Evolutionary conservation across 2,888 invertebrate species (phyloP).

Genomic region (Orthosia cruda): DNA sequence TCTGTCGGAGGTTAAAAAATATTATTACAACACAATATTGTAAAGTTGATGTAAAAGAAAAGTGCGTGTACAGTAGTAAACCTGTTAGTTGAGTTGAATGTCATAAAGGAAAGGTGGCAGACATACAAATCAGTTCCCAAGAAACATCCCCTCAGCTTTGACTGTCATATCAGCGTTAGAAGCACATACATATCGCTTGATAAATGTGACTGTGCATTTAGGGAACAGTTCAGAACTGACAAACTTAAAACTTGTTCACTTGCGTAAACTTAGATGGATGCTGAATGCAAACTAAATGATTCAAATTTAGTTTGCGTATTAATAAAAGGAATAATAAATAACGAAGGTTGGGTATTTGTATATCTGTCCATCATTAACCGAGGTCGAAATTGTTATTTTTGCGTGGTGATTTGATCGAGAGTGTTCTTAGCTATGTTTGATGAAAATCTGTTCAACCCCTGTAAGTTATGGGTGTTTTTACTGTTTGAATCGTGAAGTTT

Average conservation of each 20-base stretch:
- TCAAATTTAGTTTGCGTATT: too few relatives aligned
- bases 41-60: too few relatives aligned
- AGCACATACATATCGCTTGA: constrained; percentile 39
- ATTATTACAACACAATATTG: too few relatives aligned
- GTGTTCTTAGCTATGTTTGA: too few relatives aligned
- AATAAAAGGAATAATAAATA: constrained; percentile 11
- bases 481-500: too few relatives aligned
- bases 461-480: too few relatives aligned
- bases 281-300: constrained; percentile 14
- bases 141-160: constrained; percentile 6
- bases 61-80: too few relatives aligned
- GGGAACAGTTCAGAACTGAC: constrained; percentile 32
- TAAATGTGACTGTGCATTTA: constrained; percentile 40
- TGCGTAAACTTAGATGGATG: constrained; percentile 16
- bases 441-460: too few relatives aligned
- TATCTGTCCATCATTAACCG: too few relatives aligned
- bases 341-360: neutral
- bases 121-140: constrained; percentile 19
- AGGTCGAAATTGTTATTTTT: too few relatives aligned
- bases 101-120: neutral
- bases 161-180: constrained; percentile 5
- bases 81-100: neutral
- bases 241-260: constrained; percentile 39
- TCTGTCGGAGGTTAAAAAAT: too few relatives aligned
- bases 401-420: too few relatives aligned